Base-by-base conservation (phyloP, 2,888 invertebrate species). In the Graphium colonna region DNA sequence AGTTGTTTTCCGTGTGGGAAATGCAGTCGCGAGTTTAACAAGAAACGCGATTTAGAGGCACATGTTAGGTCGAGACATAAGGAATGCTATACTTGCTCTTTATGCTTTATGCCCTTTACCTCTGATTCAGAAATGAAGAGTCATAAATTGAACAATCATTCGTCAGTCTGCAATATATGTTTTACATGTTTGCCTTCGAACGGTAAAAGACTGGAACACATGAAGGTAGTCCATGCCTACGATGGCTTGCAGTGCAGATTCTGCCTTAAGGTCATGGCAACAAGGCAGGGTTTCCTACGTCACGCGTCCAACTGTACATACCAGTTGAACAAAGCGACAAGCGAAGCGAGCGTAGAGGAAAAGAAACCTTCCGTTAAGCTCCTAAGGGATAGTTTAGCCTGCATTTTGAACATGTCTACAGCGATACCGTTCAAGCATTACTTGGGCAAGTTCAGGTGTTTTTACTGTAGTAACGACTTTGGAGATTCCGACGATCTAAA, bases 381-480 rank as follows among this genome's bases (percentile, higher is more conserved):
- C 53, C 69, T 82, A 21, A 67, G 82, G 26, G 69, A 63, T 16
- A 75, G 74, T 43, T 68, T 87, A 13, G 77, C 80, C 0, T 75
- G 70, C 17, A 70, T 87, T 2, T 62, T 87, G 0, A 84, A 85
- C 51, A 81, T 77, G 73, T 79, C 85, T 0, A 82, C 81, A 0
- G 81, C 78, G 1, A 59, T 86, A 12, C 87, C 87, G 0, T 87
- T 87, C 45, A 87, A 84, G 56, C 77, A 71, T 61, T 82, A 71
- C 54, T 73, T 79, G 68, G 79, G 74, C 52, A 74, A 71, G 47
- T 83, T 86, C 45, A 61, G 81, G 18, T 88, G 87, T 58, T 88
- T 86, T 50, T 88, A 83, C 55, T 88, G 88, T 54, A 62, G 82
- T 0, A 75, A 77, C 68, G 79, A 83, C 39, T 88, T 82, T 44